Evolutionary conservation across 1,140 invertebrate genomes (phyloP), one percentile per base, ranked within the genome.

Genomic region (Drosophila miranda): DNA sequence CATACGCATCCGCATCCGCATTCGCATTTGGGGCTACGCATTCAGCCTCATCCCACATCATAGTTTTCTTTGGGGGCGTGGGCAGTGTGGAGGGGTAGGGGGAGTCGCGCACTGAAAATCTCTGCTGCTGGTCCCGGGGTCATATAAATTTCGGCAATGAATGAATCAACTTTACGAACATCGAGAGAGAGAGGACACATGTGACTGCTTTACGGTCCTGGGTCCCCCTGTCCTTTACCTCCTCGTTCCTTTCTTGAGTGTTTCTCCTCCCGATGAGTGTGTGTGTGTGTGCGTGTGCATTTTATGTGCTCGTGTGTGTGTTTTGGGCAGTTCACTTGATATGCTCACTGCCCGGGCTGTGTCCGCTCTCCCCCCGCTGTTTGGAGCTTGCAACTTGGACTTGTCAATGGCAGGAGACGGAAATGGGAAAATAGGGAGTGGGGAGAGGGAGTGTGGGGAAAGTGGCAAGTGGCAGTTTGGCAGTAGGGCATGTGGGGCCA

Each of bases 141-240:
- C 68, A 76, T 81, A 84, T 84, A 84, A 84, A 84, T 86, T 84
- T 68, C 69, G 59, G 81, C 77, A 60, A 84, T 84, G 80, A 84
- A 84, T 84, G 80, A 84, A 84, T 84, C 80, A 84, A 84, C 77
- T 81, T 84, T 84, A 84, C 82, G 80, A 76, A 84, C 77, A 80
- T 76, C 41, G 52, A 48, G 78, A 56, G 34, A 38, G 34, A 4
- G 52, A 48, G 78, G 59, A 81, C 80, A 80, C 76, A 83, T 76
- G 76, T 58, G 76, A 72, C 68, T 80, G 71, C 61, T 80, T 80
- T 80, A 80, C 78, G 77, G 53, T 16, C 46, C 44, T 38, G 34
- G 28, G 43, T 43, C 21, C 16, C 16, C 16, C 41, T 59, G 23
- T 34, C 41, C 11, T 0, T 14, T 16, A 13, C 48, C 34, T 38